Percentiles rank a stretch among this genome's conserved stretches.
Evolutionary conservation across 92 coral and sea anemone genomes (phyloP).

Genomic region (Epizoanthus stellaris): DNA sequence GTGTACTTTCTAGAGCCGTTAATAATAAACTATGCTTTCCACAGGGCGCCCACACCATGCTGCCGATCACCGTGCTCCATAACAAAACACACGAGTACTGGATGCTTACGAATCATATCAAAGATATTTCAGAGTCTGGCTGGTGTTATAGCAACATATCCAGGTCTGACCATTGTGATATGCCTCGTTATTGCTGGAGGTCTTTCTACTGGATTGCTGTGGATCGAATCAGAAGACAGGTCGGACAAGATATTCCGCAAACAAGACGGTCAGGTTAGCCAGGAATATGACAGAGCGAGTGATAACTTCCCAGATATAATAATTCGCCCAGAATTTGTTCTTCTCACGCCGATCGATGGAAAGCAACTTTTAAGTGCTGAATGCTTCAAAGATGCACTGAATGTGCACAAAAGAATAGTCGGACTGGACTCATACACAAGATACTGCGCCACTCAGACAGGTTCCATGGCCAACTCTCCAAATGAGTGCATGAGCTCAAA

Average conservation of each 20-base stretch:
- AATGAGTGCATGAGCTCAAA: constrained; percentile 10
- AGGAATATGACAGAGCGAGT: constrained; percentile 23
- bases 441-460: constrained; percentile 22
- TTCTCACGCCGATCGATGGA: constrained; percentile 6
- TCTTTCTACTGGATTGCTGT: not conserved
- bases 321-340: not conserved
- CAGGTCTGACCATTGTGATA: not conserved
- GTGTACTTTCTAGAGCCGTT: no score
- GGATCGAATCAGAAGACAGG: constrained; percentile 13
- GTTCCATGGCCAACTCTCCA: not conserved
- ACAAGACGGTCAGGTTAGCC: constrained; percentile 38
- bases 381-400: constrained; percentile 38
- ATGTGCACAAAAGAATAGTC: constrained; percentile 18
- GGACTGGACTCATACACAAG: constrained; percentile 23
- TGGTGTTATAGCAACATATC: not conserved
- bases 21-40: no score
- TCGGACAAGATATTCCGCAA: constrained; percentile 43
- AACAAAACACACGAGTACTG: not conserved
- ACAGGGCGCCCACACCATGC: no score
- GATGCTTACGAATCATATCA: not conserved
- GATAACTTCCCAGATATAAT: constrained; percentile 25
- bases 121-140: not conserved
- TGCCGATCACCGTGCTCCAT: no score
- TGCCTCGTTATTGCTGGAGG: constrained; percentile 8
- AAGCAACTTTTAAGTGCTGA: constrained; percentile 11